Conservation (phyloP, 2,113 vertebrate species). For the Dolichallabes microphthalmus region DNA sequence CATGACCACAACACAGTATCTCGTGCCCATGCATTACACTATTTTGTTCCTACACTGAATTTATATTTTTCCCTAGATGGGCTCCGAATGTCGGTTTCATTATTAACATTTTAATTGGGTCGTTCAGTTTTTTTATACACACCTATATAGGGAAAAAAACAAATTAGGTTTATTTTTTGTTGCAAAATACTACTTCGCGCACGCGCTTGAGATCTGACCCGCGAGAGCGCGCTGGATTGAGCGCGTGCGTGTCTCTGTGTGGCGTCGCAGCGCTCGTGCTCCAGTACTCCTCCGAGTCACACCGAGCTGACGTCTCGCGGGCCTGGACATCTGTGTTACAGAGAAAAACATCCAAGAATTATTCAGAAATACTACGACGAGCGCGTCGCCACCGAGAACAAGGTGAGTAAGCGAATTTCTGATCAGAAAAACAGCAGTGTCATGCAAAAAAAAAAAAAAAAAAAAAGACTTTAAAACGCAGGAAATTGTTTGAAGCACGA, state of each 20-base stretch:
- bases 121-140: too few relatives aligned
- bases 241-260: constrained; percentile 13
- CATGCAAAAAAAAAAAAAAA: not conserved
- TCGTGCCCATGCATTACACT: too few relatives aligned
- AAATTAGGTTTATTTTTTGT: too few relatives aligned
- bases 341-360: not conserved
- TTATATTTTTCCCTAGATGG: too few relatives aligned
- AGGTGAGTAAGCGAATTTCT: constrained; percentile 18
- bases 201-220: not conserved
- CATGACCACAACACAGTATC: too few relatives aligned
- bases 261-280: constrained; percentile 5
- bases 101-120: too few relatives aligned
- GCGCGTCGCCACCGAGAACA: not conserved
- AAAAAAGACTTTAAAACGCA: not conserved
- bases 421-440: not conserved
- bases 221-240: constrained; percentile 6
- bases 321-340: not conserved
- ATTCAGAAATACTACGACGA: not conserved
- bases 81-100: too few relatives aligned
- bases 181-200: not conserved
- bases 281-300: not conserved
- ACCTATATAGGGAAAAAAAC: too few relatives aligned
- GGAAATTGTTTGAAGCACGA: not conserved
- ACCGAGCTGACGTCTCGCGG: not conserved
- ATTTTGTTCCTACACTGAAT: too few relatives aligned